Percentiles rank a stretch among this genome's conserved stretches.
Evolutionary conservation across 2,113 vertebrate species (phyloP).

Genomic region (Catharus minimus): DNA sequence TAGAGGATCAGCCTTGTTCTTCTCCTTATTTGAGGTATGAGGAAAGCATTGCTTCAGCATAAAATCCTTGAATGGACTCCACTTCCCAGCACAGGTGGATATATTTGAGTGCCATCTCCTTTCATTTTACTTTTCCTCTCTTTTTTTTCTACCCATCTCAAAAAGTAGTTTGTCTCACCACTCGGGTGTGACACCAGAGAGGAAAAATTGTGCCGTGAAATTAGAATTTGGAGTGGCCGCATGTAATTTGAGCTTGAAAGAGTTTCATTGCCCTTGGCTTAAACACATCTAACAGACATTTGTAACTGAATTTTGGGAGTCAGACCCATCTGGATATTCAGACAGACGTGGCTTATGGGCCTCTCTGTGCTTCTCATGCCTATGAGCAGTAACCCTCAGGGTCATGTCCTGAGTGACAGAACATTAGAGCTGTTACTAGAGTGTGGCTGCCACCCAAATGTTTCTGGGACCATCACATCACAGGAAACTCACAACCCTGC

Average conservation of each 20-base stretch:
- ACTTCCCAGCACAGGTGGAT: background rate
- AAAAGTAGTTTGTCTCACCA: background rate
- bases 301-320: background rate
- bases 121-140: rapidly evolving
- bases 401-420: background rate
- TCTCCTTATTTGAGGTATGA: rapidly evolving
- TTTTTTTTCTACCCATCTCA: background rate
- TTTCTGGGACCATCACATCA: background rate
- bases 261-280: background rate
- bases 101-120: background rate
- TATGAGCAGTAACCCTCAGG: background rate
- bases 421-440: rapidly evolving
- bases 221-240: background rate
- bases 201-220: conserved; percentile 7
- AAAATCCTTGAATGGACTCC: background rate
- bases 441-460: rapidly evolving
- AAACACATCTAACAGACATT: background rate
- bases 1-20: background rate
- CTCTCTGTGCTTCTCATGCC: background rate
- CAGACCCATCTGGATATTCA: background rate
- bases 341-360: background rate
- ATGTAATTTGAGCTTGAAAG: conserved; percentile 6
- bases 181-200: background rate
- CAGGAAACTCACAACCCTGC: background rate
- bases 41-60: background rate